Evolutionary conservation across 2,113 vertebrate species (phyloP).

Genomic region (Cheilinus undulatus): DNA sequence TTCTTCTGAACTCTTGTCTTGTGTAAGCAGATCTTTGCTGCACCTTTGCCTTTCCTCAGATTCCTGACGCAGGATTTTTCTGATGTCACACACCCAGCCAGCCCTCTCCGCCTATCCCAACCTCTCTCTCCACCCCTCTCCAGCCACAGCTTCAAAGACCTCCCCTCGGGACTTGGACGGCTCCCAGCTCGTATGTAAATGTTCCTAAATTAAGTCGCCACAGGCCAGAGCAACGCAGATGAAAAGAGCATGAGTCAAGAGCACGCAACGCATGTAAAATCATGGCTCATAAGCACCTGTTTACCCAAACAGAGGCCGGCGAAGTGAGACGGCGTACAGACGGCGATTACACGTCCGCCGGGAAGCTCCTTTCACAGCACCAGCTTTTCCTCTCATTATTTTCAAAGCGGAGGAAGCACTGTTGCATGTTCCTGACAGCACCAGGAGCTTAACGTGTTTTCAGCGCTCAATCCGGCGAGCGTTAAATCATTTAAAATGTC

Average conservation of each 20-base stretch:
- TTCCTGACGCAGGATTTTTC: slow-evolving; percentile 6
- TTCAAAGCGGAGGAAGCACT: slow-evolving; percentile 12
- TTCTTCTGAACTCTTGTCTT: neutral
- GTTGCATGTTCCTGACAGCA: slow-evolving; percentile 22
- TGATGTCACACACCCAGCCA: neutral
- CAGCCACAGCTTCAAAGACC: slow-evolving; percentile 56
- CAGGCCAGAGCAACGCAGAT: slow-evolving; percentile 29
- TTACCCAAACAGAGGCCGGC: slow-evolving; percentile 22
- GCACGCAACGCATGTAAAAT: slow-evolving; percentile 15
- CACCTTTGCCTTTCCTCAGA: neutral
- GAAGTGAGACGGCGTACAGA: neutral
- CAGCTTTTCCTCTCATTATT: slow-evolving; percentile 21
- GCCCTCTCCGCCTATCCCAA: neutral
- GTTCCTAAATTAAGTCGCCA: slow-evolving; percentile 36
- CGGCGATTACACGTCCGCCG: neutral
- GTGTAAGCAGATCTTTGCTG: neutral
- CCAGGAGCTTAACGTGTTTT: slow-evolving; percentile 22
- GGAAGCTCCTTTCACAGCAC: slow-evolving; percentile 8
- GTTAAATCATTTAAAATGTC: slow-evolving; percentile 20
- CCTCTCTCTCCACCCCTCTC: slow-evolving; percentile 1
- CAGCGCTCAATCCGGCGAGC: neutral
- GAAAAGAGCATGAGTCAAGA: slow-evolving; percentile 51
- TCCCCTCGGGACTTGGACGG: slow-evolving; percentile 42
- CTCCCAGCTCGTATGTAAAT: slow-evolving; percentile 59
- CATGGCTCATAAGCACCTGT: slow-evolving; percentile 43